phyloP scores from a whole-genome alignment of 1,140 invertebrate species.

The Nephila pilipes region DNA sequence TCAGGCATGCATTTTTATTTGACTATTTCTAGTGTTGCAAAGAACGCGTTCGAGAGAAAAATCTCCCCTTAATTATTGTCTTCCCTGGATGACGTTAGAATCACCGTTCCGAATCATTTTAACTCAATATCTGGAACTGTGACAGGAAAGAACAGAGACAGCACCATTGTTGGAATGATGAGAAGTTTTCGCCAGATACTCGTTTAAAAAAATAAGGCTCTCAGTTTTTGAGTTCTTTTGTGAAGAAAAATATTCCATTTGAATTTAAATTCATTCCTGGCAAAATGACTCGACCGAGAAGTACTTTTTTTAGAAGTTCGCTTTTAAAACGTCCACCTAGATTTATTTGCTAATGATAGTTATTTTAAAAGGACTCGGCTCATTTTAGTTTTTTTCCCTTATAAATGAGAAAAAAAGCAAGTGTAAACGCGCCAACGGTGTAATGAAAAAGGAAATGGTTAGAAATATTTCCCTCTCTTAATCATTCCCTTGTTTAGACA shows the following conservation, averaged over 20 bases:
- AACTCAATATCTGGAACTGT: too few species aligned
- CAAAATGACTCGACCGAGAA: neutral
- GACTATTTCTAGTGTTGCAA: too few species aligned
- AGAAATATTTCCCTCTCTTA: neutral
- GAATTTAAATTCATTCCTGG: neutral
- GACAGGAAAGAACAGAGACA: too few species aligned
- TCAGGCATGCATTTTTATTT: too few species aligned
- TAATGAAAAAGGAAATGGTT: neutral
- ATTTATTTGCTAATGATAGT: constrained; percentile 2
- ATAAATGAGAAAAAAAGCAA: neutral
- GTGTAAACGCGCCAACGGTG: neutral
- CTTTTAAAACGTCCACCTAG: neutral
- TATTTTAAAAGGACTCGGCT: neutral
- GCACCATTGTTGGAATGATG: neutral
- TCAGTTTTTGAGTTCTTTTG: neutral
- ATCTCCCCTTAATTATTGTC: too few species aligned
- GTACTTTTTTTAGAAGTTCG: neutral
- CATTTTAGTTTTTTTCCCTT: neutral
- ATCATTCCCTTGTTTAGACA: neutral
- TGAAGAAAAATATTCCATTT: neutral
- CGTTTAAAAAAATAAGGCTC: too few species aligned
- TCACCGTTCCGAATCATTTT: too few species aligned
- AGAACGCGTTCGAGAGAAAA: too few species aligned
- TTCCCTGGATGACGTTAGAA: too few species aligned
- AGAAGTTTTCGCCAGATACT: too few species aligned